Conservation (phyloP, 2,888 invertebrate species). For the Drymonia ruficornis region DNA sequence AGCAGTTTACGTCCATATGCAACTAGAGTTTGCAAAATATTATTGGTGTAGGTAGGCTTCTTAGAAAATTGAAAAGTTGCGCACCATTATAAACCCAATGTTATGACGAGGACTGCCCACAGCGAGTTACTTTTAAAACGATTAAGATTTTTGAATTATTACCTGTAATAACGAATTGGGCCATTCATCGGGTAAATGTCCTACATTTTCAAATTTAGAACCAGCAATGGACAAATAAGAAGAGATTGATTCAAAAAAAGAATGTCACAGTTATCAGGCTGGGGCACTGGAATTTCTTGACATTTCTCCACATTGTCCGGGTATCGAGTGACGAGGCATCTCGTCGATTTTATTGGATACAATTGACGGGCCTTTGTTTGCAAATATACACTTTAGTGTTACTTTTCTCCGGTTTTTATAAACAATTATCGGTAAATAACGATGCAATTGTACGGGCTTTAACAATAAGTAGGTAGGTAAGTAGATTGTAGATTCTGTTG, state of each 20-base stretch:
- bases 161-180: constrained; percentile 42
- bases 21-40: constrained; percentile 4
- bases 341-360: constrained; percentile 71
- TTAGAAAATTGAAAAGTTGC: neutral
- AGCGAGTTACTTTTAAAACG: constrained; percentile 41
- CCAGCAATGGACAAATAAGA: constrained; percentile 31
- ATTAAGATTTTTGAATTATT: constrained; percentile 46
- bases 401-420: constrained; percentile 43
- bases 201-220: constrained; percentile 17
- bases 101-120: constrained; percentile 70
- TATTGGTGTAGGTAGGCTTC: neutral
- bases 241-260: constrained; percentile 40
- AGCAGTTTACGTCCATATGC: neutral
- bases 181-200: constrained; percentile 34
- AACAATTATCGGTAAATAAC: constrained; percentile 55
- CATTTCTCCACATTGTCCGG: constrained; percentile 67
- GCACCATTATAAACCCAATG: constrained; percentile 42
- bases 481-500: no score
- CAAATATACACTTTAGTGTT: constrained; percentile 58
- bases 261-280: constrained; percentile 45
- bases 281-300: constrained; percentile 47
- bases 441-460: constrained; percentile 42
- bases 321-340: constrained; percentile 57
- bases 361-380: constrained; percentile 74
- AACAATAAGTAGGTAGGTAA: constrained; percentile 26